Conservation (phyloP, 2,113 vertebrate species). For the Datnioides undecimradiatus region DNA sequence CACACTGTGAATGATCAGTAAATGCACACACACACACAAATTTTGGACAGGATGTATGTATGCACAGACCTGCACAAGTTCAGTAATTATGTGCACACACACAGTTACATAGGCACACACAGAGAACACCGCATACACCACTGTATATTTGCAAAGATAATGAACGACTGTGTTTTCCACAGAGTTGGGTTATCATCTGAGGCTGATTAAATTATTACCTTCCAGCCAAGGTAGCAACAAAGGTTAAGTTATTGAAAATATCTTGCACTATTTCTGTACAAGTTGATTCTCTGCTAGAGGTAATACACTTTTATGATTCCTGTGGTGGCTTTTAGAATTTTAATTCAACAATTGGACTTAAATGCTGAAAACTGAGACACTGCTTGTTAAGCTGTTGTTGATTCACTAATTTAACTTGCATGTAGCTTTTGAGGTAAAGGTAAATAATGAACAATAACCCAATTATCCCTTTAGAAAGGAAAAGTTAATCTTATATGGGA, state of each 20-base stretch:
- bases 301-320: background rate
- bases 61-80: constrained; percentile 8
- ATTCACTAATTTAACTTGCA: background rate
- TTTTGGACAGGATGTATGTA: constrained; percentile 19
- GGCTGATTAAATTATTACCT: background rate
- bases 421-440: background rate
- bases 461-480: background rate
- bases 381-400: background rate
- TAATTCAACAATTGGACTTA: background rate
- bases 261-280: background rate
- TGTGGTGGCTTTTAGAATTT: constrained; percentile 4
- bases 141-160: background rate
- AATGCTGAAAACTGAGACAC: background rate
- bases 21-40: constrained; percentile 19
- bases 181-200: background rate
- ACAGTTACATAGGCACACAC: background rate
- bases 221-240: background rate
- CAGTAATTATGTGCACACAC: constrained; percentile 22
- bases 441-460: background rate
- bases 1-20: constrained; percentile 55
- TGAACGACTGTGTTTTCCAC: background rate
- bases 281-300: background rate
- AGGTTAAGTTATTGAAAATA: constrained; percentile 3
- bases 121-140: background rate
- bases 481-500: background rate